Percentiles rank a stretch among this genome's conserved stretches.
These are phyloP conservation scores for Drosophila serrata DNA, from an alignment of 1,140 invertebrate genomes.

Conservation along the genomic window DNA sequence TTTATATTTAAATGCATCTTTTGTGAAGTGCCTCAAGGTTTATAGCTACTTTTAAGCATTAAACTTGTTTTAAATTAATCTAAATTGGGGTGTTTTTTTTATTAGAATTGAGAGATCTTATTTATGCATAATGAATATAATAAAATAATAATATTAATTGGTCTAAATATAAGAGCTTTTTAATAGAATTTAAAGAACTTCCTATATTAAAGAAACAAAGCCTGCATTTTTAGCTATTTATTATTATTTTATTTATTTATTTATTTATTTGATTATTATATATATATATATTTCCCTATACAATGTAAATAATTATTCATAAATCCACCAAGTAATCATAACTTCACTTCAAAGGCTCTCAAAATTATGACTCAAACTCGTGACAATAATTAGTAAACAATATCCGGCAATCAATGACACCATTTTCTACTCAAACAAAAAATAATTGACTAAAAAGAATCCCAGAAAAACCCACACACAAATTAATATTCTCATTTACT, in stretches of 20 bases:
- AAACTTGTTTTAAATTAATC: background rate
- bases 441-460: background rate
- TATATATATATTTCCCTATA: too few species aligned
- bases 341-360: too few species aligned
- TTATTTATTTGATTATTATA: too few species aligned
- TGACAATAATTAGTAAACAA: slow-evolving; percentile 19
- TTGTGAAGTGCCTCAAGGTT: background rate
- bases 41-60: background rate
- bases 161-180: background rate
- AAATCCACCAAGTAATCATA: too few species aligned
- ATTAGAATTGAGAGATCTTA: background rate
- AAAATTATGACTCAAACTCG: slow-evolving; percentile 13
- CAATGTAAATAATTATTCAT: too few species aligned
- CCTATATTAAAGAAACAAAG: too few species aligned
- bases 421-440: background rate
- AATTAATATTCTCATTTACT: slow-evolving; percentile 20
- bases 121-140: background rate
- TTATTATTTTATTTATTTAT: too few species aligned
- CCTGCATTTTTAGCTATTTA: too few species aligned
- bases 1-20: background rate
- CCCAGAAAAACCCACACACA: background rate
- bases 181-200: too few species aligned
- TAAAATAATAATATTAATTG: background rate
- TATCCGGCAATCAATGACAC: slow-evolving; percentile 13
- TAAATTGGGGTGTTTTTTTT: background rate